Evolutionary conservation across 2,113 vertebrate genomes (phyloP).

Genomic region (Podiceps cristatus): DNA sequence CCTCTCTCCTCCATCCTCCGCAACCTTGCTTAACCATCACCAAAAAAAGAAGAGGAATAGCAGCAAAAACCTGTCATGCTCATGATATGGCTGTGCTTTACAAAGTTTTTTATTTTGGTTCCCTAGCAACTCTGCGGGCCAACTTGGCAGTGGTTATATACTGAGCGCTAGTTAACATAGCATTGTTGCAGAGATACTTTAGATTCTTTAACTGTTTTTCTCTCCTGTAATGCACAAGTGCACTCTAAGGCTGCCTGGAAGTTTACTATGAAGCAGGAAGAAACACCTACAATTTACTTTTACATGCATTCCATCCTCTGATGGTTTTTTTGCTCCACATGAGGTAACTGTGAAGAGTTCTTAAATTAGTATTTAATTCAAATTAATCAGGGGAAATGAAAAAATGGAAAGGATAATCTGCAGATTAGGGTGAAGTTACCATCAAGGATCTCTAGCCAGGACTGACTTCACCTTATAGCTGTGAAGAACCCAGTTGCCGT

Average conservation of each 20-base stretch:
- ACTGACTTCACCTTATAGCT: neutral
- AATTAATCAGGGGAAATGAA: neutral
- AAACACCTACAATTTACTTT: neutral
- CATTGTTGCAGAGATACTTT: neutral
- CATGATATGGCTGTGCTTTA: neutral
- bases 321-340: neutral
- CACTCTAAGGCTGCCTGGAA: neutral
- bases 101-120: slow-evolving; percentile 6
- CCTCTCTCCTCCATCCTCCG: neutral
- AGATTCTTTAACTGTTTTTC: neutral
- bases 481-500: neutral
- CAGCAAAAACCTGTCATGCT: neutral
- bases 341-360: neutral
- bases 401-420: neutral
- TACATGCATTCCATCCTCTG: neutral
- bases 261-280: neutral
- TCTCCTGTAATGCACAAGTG: neutral
- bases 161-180: neutral
- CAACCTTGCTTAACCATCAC: neutral
- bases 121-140: slow-evolving; percentile 35
- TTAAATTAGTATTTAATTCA: neutral
- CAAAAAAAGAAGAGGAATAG: neutral
- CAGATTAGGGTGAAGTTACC: neutral
- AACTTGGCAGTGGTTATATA: neutral
- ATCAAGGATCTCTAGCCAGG: neutral